These are phyloP conservation scores for Aleiodes testaceus DNA, from an alignment of 2,888 invertebrate species.

Conservation along the genomic window DNA sequence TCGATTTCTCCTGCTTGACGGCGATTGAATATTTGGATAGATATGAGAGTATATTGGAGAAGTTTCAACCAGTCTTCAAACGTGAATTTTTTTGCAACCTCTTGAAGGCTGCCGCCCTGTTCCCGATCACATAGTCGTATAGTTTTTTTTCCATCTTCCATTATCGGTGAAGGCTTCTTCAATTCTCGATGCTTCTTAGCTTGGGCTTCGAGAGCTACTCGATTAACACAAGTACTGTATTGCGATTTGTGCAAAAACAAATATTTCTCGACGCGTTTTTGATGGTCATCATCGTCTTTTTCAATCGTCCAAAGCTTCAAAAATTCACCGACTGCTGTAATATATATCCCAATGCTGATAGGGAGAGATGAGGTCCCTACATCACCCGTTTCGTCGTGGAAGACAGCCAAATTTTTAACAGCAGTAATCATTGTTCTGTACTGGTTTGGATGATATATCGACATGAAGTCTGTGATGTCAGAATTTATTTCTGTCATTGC, in stretches of 20 bases:
- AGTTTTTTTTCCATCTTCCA: constrained; percentile 38
- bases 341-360: constrained; percentile 28
- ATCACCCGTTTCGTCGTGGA: too few species aligned
- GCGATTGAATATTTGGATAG: constrained; percentile 47
- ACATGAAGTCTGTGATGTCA: constrained; percentile 38
- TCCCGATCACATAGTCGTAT: background rate
- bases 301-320: constrained; percentile 36
- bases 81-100: constrained; percentile 22
- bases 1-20: constrained; percentile 46
- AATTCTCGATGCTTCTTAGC: constrained; percentile 5
- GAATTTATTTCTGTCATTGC: constrained; percentile 20
- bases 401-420: background rate
- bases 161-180: constrained; percentile 21
- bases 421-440: constrained; percentile 39
- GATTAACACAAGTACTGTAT: constrained; percentile 44
- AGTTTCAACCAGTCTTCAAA: constrained; percentile 34
- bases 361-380: too few species aligned
- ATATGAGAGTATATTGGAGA: constrained; percentile 34
- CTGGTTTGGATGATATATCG: constrained; percentile 37
- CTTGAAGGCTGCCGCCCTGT: background rate
- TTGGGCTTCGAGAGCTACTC: constrained; percentile 43
- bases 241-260: constrained; percentile 47
- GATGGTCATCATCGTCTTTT: constrained; percentile 9
- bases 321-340: constrained; percentile 31
- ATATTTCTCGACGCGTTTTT: constrained; percentile 46